A percentile compares a stretch with the other conserved stretches of the same genome.
These are phyloP conservation scores for Phrynocephalus guinanensis DNA, from an alignment of 2,797 vertebrate genomes.

Conservation along the genomic window DNA sequence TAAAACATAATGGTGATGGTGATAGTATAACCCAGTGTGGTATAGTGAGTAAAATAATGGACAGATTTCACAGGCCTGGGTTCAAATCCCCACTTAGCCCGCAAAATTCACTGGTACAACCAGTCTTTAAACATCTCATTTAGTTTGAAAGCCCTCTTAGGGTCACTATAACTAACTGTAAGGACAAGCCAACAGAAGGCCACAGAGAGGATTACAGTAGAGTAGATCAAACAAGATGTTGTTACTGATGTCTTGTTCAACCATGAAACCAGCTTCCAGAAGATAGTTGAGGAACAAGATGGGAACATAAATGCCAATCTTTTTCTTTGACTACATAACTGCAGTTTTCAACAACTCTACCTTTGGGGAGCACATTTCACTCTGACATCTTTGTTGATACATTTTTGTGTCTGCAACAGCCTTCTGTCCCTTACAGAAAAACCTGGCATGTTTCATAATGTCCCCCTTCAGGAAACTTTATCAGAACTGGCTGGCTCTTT, in stretches of 20 bases:
- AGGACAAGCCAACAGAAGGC: not conserved
- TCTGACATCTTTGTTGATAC: not conserved
- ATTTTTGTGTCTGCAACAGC: not conserved
- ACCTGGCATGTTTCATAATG: not conserved
- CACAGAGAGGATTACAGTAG: not conserved
- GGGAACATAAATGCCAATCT: not conserved
- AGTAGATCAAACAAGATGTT: not conserved
- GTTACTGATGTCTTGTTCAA: not conserved
- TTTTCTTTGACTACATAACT: not conserved
- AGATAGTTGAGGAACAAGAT: not conserved
- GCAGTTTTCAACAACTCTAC: not conserved
- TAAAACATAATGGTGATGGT: too few relatives aligned
- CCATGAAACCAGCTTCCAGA: not conserved
- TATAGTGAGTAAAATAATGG: too few relatives aligned
- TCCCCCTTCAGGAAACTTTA: not conserved
- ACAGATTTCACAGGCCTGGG: too few relatives aligned
- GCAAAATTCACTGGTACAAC: too few relatives aligned
- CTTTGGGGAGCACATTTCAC: not conserved
- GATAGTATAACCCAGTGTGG: not conserved
- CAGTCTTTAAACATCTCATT: too few relatives aligned
- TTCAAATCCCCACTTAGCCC: too few relatives aligned
- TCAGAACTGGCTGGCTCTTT: too few relatives aligned
- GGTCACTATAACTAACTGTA: not conserved
- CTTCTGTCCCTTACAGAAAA: not conserved
- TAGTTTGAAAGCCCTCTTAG: too few relatives aligned